These are phyloP conservation scores for Rhinatrema bivittatum DNA, from an alignment of 2,797 vertebrate genomes.

Conservation along the genomic window DNA sequence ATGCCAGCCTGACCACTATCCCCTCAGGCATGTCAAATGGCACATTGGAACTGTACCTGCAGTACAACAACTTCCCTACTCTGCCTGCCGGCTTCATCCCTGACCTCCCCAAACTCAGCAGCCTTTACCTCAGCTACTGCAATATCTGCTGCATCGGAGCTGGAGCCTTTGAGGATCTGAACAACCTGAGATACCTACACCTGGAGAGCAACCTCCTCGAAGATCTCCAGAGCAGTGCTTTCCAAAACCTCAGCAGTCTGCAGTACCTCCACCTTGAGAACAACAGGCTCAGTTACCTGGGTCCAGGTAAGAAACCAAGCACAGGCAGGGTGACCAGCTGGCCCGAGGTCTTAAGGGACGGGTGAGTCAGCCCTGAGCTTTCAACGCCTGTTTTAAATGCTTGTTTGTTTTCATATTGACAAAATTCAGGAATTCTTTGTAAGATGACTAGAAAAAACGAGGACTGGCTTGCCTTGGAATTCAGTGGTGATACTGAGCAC, in stretches of 20 bases:
- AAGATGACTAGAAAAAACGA: too few species aligned
- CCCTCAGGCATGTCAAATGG: neutral
- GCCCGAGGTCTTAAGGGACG: neutral
- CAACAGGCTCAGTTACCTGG: conserved; percentile 9
- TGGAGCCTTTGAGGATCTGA: neutral
- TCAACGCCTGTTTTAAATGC: neutral
- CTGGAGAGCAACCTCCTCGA: neutral
- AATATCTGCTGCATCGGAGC: neutral
- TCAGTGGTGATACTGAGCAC: too few species aligned
- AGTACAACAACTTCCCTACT: neutral
- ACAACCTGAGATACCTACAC: conserved; percentile 1
- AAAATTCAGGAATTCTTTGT: too few species aligned
- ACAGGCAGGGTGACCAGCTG: neutral
- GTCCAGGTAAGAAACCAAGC: conserved; percentile 20
- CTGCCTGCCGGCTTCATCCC: neutral
- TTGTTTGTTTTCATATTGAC: too few species aligned
- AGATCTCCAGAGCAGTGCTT: neutral
- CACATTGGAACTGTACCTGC: neutral
- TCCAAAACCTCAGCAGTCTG: conserved; percentile 8
- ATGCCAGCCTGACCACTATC: neutral
- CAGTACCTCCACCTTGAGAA: conserved; percentile 12
- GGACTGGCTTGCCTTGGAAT: too few species aligned
- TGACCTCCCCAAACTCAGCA: neutral
- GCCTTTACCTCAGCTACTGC: neutral
- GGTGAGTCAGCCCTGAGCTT: neutral